phyloP scores from a whole-genome alignment of 1,140 invertebrate genomes.

The Aplysia californica region DNA sequence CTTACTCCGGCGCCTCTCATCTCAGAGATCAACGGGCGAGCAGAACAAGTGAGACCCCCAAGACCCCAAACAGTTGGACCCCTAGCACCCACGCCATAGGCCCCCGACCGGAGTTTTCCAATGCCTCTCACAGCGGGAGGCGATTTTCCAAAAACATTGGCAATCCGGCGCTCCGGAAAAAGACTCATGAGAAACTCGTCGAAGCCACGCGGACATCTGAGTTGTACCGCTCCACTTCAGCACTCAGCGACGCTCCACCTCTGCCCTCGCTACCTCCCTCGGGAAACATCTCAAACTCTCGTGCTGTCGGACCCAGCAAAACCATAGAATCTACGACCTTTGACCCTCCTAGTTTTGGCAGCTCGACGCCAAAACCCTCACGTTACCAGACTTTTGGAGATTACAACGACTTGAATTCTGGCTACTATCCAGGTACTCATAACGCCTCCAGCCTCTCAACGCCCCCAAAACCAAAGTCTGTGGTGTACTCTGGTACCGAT shows the following conservation, averaged over 20 bases:
- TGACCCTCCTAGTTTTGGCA: neutral
- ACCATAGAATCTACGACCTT: neutral
- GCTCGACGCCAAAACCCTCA: neutral
- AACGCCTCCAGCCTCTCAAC: no score
- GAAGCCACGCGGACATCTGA: neutral
- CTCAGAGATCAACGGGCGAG: neutral
- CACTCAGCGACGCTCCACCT: neutral
- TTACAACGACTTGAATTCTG: no score
- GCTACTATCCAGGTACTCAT: no score
- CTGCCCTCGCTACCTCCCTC: no score
- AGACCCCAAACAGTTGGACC: no score
- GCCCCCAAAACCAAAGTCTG: no score
- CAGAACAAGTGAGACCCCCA: no score
- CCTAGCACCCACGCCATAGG: neutral
- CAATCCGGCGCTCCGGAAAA: constrained; percentile 11
- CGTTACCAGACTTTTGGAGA: neutral
- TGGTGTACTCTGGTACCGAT: no score
- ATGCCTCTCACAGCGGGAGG: neutral
- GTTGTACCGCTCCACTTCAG: neutral
- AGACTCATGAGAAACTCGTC: neutral
- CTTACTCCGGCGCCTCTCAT: neutral
- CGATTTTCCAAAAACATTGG: constrained; percentile 12
- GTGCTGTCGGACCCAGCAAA: no score
- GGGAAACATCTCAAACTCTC: neutral
- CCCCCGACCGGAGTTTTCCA: neutral